Evolutionary conservation across 2,113 vertebrate species (phyloP), one percentile per base, ranked within the genome.

Genomic region (Ciconia boyciana): DNA sequence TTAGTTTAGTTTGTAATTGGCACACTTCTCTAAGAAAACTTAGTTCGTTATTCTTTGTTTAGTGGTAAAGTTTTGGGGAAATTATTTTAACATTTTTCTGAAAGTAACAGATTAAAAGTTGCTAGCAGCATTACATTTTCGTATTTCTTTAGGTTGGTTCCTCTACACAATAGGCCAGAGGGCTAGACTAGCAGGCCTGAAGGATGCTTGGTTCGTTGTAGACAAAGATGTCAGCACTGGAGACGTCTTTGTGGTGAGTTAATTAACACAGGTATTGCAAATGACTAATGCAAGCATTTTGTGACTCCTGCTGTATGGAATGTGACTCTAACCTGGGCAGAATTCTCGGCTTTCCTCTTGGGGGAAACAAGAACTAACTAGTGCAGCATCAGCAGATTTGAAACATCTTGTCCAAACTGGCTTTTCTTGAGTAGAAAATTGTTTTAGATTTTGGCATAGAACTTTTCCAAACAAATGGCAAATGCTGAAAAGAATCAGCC

Each of bases 131-230:
- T 85, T 90, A 54, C 11, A 7, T 51, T 80, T 91, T 70, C 2
- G 0, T 83, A 8, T 78, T 77, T 55, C 31, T 80, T 9, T 62
- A 99, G 99, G 99, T 41, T 99, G 99, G 98, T 99, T 99, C 97
- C 99, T 99, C n/a, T 98, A 99, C 66, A 99, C 99, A 1, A 88
- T 99, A 91, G 99, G 99, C 72, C 99, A 99, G 97, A 98, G 99
- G 83, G 99, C 99, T 21, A 98, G 97, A 29, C 98, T 99, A n/a
- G 97, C 97, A 16, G 99, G 99, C 25, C 96, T 98, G 88, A 98
- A n/a, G 49, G 98, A 99, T 16, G 97, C 99, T 54, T 99, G 98
- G 99, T 99, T 99, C 9, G 99, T 99, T 91, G 99, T 99, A 93
- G 99, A 99, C 90, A 99, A 99, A 98, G 99, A 99, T 61, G 31